Conservation (phyloP, 2,113 vertebrate genomes). For the Morone chrysops region DNA sequence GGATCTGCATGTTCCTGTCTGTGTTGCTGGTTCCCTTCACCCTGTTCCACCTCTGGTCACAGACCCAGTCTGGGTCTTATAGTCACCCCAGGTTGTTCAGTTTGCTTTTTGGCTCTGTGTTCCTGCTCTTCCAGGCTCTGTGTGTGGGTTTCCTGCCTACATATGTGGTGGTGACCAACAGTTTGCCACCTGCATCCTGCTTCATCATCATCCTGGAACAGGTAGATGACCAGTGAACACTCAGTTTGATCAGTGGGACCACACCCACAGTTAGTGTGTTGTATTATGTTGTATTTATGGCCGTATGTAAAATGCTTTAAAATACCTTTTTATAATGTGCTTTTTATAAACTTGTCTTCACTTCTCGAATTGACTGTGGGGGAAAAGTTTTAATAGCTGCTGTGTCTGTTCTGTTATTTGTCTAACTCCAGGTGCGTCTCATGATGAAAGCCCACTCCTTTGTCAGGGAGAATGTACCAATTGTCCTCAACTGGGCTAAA, state of each 20-base stretch:
- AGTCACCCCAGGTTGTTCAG: slow-evolving; percentile 78
- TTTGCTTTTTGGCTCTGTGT: slow-evolving; percentile 82
- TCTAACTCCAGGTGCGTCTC: slow-evolving; percentile 88
- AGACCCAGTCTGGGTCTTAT: slow-evolving; percentile 79
- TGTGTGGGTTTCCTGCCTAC: slow-evolving; percentile 89
- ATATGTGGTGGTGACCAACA: slow-evolving; percentile 87
- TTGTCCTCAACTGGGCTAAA: slow-evolving; percentile 83
- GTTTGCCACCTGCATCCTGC: slow-evolving; percentile 91
- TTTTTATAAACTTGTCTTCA: background rate
- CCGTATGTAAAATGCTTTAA: background rate
- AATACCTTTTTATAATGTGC: background rate
- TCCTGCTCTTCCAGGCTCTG: slow-evolving; percentile 88
- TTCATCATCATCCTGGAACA: slow-evolving; percentile 93
- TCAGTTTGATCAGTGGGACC: background rate
- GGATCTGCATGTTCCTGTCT: slow-evolving; percentile 92
- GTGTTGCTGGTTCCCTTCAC: slow-evolving; percentile 88
- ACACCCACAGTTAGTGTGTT: background rate
- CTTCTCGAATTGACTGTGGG: background rate
- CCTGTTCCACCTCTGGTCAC: slow-evolving; percentile 89
- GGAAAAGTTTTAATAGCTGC: background rate
- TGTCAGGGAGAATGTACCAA: slow-evolving; percentile 91
- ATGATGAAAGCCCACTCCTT: slow-evolving; percentile 96
- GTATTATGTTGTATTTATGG: background rate
- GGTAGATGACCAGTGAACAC: slow-evolving; percentile 76
- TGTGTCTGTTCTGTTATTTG: background rate